Conservation (phyloP, 2,113 vertebrate species). For the Antigone vipio region DNA sequence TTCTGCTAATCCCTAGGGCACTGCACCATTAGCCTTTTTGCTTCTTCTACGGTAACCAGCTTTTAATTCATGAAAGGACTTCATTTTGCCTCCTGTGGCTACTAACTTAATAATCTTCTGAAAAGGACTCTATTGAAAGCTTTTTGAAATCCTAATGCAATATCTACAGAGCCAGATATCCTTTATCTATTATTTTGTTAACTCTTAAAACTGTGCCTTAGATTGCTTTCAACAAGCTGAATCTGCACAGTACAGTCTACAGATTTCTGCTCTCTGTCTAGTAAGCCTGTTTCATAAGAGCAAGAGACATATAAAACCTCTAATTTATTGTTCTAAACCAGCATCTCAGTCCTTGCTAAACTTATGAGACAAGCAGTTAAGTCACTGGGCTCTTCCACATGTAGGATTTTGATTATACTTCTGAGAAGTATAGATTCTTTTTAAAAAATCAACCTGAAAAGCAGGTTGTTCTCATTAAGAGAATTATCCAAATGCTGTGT, state of each 20-base stretch:
- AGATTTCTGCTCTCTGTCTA: not conserved
- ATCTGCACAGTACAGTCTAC: not conserved
- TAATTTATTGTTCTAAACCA: not conserved
- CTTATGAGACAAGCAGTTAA: not conserved
- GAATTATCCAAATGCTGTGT: not conserved
- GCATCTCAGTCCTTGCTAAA: not conserved
- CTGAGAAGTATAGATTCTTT: not conserved
- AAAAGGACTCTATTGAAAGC: slow-evolving; percentile 10
- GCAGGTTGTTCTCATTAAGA: not conserved
- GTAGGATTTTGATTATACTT: not conserved
- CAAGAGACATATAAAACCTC: not conserved
- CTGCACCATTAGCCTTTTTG: not conserved
- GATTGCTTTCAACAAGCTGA: not conserved
- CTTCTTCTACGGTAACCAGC: not conserved
- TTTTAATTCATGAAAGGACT: slow-evolving; percentile 45
- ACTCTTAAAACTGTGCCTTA: not conserved
- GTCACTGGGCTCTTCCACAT: not conserved
- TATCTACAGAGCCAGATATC: slow-evolving; percentile 7
- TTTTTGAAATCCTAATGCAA: slow-evolving; percentile 15
- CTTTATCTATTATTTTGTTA: not conserved
- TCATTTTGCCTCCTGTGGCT: slow-evolving; percentile 21
- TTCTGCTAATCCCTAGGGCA: not conserved
- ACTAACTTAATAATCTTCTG: slow-evolving; percentile 29
- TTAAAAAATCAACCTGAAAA: not conserved
- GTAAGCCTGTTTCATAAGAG: not conserved